Evolutionary conservation across 1,140 invertebrate species (phyloP).

Genomic region (Hyles euphorbiae): DNA sequence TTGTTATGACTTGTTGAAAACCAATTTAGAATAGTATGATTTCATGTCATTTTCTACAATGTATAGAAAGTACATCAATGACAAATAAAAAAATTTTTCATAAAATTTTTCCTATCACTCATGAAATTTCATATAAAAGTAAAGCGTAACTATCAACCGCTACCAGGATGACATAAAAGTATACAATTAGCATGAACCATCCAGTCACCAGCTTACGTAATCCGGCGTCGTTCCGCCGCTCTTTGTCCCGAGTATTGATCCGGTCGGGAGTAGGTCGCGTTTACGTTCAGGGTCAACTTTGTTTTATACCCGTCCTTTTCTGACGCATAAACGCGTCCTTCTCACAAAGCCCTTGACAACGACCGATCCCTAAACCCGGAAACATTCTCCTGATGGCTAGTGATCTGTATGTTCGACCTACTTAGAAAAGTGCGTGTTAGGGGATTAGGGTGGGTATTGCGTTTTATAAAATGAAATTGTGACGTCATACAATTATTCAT

Average conservation of each 20-base stretch:
- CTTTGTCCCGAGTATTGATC: conserved; percentile 43
- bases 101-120: background rate
- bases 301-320: conserved; percentile 48
- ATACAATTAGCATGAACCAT: background rate
- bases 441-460: no score
- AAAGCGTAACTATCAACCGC: background rate
- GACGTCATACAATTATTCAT: no score
- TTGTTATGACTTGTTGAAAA: background rate
- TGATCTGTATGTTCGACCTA: no score
- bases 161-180: background rate
- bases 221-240: conserved; percentile 11
- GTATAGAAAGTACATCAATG: no score
- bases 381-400: background rate
- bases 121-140: background rate
- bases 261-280: conserved; percentile 31
- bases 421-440: no score
- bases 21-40: no score
- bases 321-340: conserved; percentile 26
- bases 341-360: conserved; percentile 28
- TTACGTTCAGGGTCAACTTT: conserved; percentile 58
- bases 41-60: no score
- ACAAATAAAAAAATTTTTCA: background rate
- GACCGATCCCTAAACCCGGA: conserved; percentile 21
- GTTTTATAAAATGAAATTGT: no score
- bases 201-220: conserved; percentile 7